These are phyloP conservation scores for Daubentonia madagascariensis DNA, from an alignment of 2,113 vertebrate genomes.

Conservation along the genomic window DNA sequence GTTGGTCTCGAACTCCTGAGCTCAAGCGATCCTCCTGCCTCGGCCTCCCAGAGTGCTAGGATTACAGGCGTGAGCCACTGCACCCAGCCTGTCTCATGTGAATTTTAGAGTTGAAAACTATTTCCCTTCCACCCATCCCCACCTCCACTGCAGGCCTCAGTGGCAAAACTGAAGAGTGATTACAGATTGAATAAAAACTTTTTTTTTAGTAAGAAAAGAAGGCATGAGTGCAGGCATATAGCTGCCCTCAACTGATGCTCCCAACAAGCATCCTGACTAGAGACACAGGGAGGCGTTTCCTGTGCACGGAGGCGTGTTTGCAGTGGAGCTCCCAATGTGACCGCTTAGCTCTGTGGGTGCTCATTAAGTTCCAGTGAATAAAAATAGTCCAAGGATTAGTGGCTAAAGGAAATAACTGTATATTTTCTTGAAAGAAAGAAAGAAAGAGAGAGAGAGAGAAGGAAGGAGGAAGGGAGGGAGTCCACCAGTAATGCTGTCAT, in stretches of 20 bases:
- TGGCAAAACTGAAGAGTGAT: background rate
- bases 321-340: fast-evolving
- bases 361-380: background rate
- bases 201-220: background rate
- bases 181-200: background rate
- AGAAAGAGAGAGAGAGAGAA: too few relatives aligned
- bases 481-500: background rate
- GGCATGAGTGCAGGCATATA: background rate
- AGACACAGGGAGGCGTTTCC: background rate
- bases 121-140: too few relatives aligned
- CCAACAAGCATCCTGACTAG: background rate
- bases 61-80: too few relatives aligned
- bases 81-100: background rate
- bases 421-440: background rate
- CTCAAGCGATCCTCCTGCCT: too few relatives aligned
- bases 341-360: background rate
- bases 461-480: too few relatives aligned
- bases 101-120: background rate
- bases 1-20: too few relatives aligned
- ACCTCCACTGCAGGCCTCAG: too few relatives aligned
- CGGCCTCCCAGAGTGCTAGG: too few relatives aligned
- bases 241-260: background rate
- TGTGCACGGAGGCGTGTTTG: background rate
- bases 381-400: background rate
- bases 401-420: background rate